Conservation (phyloP, 2,113 vertebrate species). For the Phyllopteryx taeniolatus region DNA sequence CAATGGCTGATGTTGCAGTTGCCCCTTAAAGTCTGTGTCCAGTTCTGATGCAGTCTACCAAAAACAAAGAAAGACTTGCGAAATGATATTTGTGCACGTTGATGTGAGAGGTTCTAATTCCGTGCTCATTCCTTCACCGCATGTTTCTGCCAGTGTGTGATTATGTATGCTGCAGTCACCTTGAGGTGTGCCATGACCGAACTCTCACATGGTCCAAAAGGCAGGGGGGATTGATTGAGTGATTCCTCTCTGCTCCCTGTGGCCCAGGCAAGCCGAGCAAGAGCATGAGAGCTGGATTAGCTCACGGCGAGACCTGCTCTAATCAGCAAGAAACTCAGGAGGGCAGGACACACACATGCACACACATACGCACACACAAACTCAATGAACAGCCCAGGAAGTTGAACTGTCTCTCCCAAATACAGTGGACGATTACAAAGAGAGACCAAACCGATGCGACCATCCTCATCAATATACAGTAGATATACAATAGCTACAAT, state of each 20-base stretch:
- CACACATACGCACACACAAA: constrained; percentile 12
- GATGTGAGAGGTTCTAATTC: neutral
- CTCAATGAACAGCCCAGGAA: neutral
- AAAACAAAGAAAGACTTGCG: neutral
- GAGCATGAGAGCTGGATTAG: constrained; percentile 40
- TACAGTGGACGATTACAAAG: neutral
- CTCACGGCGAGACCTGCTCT: constrained; percentile 7
- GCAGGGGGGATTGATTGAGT: constrained; percentile 25
- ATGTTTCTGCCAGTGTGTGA: neutral
- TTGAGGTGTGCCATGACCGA: constrained; percentile 26
- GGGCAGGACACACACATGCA: constrained; percentile 6
- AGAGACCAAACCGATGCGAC: neutral
- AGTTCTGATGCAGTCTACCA: neutral
- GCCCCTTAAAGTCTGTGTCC: neutral
- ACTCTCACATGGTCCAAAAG: constrained; percentile 22
- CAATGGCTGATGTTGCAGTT: too few relatives aligned
- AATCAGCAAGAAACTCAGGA: constrained; percentile 24
- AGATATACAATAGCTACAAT: too few relatives aligned
- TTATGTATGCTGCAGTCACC: constrained; percentile 19
- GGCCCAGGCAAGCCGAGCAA: constrained; percentile 1
- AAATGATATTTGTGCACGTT: too few relatives aligned
- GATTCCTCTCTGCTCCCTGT: constrained; percentile 19
- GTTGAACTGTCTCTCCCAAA: neutral
- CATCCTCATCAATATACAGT: neutral
- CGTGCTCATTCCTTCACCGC: neutral